A percentile compares a stretch with the other conserved stretches of the same genome.
Conservation (phyloP, 2,888 invertebrate genomes). For the Allophyes oxyacanthae region DNA sequence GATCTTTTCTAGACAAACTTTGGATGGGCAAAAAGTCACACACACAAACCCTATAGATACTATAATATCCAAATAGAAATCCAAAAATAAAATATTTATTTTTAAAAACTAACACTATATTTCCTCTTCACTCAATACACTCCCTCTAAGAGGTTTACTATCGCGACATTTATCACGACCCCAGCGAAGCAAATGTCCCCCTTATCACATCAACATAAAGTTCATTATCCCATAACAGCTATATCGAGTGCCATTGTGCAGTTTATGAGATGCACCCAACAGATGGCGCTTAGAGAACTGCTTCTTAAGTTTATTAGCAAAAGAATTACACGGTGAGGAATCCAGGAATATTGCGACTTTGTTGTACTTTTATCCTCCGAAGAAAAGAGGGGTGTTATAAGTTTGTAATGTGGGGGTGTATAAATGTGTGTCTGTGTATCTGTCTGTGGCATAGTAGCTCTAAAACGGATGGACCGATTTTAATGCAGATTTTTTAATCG, state of each 20-base stretch:
- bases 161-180: constrained; percentile 5
- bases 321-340: constrained; percentile 9
- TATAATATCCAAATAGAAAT: too few species aligned
- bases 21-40: too few species aligned
- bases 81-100: too few species aligned
- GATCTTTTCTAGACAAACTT: too few species aligned
- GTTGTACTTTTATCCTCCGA: constrained; percentile 1
- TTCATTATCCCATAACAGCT: constrained; percentile 12
- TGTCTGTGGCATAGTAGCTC: too few species aligned
- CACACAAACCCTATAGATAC: too few species aligned
- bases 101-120: not conserved
- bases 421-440: too few species aligned
- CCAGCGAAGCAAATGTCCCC: not conserved
- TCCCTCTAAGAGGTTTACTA: constrained; percentile 13
- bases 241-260: constrained; percentile 10
- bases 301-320: constrained; percentile 22
- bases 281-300: constrained; percentile 30
- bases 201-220: constrained; percentile 3
- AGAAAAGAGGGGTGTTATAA: too few species aligned
- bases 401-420: too few species aligned
- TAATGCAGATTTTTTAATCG: too few species aligned
- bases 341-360: not conserved
- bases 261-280: constrained; percentile 26
- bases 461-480: too few species aligned
- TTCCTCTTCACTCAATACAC: constrained; percentile 12